Conservation (phyloP, 2,113 vertebrate species). For the Dermatemys mawii region DNA sequence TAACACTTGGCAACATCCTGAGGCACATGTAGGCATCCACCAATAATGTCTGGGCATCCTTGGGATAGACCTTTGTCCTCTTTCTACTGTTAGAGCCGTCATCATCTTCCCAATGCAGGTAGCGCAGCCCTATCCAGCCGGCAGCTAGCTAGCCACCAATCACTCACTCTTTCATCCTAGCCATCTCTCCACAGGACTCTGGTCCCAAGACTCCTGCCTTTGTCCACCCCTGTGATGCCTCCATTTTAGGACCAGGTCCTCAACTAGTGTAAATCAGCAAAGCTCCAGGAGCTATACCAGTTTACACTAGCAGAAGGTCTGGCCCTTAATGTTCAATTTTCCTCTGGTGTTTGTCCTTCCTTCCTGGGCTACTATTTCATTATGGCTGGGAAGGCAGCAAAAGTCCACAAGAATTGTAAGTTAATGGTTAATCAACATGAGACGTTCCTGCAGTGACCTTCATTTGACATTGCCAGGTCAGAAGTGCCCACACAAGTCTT, state of each 20-base stretch:
- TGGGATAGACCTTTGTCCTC: background rate
- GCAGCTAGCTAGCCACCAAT: background rate
- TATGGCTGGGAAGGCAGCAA: background rate
- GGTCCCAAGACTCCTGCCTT: background rate
- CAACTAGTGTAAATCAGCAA: background rate
- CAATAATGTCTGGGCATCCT: background rate
- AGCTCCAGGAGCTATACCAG: background rate
- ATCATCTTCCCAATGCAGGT: background rate
- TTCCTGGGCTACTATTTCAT: background rate
- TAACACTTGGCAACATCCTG: background rate
- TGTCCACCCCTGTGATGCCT: background rate
- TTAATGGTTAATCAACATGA: background rate
- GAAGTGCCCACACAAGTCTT: background rate
- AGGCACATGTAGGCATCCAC: background rate
- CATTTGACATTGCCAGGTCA: background rate
- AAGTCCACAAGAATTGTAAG: background rate
- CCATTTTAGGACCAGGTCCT: background rate
- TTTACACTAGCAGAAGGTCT: background rate
- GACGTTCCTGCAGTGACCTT: background rate
- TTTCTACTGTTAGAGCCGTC: background rate
- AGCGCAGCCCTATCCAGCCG: background rate
- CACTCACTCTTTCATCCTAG: background rate
- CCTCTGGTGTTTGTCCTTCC: background rate
- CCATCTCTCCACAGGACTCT: background rate
- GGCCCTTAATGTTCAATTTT: background rate